Conservation (phyloP, 2,797 vertebrate species). For the Microcaecilia unicolor region DNA sequence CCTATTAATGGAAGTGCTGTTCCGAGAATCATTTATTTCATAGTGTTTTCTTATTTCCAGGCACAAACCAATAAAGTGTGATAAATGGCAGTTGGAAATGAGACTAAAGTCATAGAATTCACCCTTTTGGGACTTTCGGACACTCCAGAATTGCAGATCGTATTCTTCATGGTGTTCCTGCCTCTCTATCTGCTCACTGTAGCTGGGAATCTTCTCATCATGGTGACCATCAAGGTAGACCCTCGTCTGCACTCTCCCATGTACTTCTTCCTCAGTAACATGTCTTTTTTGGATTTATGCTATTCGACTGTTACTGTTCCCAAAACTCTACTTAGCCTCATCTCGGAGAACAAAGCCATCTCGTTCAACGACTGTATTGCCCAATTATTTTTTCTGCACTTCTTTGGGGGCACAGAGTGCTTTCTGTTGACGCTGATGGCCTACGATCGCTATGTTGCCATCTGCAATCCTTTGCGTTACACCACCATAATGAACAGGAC, state of each 20-base stretch:
- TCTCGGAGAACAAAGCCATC: constrained; percentile 31
- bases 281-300: constrained; percentile 41
- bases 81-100: too few relatives aligned
- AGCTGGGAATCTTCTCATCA: constrained; percentile 32
- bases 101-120: constrained; percentile 29
- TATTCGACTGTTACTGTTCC: constrained; percentile 36
- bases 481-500: constrained; percentile 24
- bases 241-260: constrained; percentile 22
- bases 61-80: too few relatives aligned
- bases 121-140: constrained; percentile 29
- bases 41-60: too few relatives aligned
- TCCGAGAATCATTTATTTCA: too few relatives aligned
- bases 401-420: constrained; percentile 34
- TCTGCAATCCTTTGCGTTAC: constrained; percentile 34
- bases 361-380: constrained; percentile 35
- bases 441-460: constrained; percentile 32
- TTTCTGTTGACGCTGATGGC: constrained; percentile 41
- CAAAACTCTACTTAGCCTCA: constrained; percentile 38
- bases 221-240: constrained; percentile 22
- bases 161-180: constrained; percentile 32
- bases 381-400: constrained; percentile 34
- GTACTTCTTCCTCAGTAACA: constrained; percentile 37
- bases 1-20: too few relatives aligned
- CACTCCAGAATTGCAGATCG: constrained; percentile 22
- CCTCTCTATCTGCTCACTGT: constrained; percentile 30